phyloP scores from a whole-genome alignment of 2,888 invertebrate species.

The Polydrusus pterygomalis region DNA sequence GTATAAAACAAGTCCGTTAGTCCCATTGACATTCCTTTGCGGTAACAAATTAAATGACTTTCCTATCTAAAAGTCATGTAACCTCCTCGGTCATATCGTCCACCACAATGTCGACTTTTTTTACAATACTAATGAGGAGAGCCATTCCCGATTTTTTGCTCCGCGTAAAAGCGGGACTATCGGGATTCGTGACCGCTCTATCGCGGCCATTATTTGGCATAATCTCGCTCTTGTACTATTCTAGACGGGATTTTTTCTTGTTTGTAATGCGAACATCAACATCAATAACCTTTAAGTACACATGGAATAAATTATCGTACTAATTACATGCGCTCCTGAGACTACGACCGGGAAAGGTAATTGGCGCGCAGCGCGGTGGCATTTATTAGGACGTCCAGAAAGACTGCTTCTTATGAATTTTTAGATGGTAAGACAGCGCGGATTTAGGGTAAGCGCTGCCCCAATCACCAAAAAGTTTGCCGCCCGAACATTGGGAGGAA shows the following conservation, averaged over 20 bases:
- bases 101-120: constrained; percentile 36
- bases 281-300: constrained; percentile 62
- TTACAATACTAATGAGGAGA: constrained; percentile 36
- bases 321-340: constrained; percentile 57
- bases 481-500: no score
- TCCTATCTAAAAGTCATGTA: constrained; percentile 16
- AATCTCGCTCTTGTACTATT: constrained; percentile 51
- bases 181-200: constrained; percentile 60
- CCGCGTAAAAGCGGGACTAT: constrained; percentile 46
- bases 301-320: constrained; percentile 60
- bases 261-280: constrained; percentile 61
- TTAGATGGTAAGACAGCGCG: no score
- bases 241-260: constrained; percentile 55
- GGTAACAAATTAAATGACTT: neutral
- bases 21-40: no score
- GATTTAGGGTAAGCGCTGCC: no score
- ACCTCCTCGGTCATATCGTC: constrained; percentile 4
- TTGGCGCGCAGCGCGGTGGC: no score
- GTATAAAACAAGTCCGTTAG: no score
- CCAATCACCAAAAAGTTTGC: no score
- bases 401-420: no score
- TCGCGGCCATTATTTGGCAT: constrained; percentile 61
- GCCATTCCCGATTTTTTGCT: constrained; percentile 41
- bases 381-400: no score
- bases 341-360: no score